Percentiles rank a stretch among this genome's conserved stretches.
Conservation (phyloP, 2,888 invertebrate species). For the Phalangium opilio region DNA sequence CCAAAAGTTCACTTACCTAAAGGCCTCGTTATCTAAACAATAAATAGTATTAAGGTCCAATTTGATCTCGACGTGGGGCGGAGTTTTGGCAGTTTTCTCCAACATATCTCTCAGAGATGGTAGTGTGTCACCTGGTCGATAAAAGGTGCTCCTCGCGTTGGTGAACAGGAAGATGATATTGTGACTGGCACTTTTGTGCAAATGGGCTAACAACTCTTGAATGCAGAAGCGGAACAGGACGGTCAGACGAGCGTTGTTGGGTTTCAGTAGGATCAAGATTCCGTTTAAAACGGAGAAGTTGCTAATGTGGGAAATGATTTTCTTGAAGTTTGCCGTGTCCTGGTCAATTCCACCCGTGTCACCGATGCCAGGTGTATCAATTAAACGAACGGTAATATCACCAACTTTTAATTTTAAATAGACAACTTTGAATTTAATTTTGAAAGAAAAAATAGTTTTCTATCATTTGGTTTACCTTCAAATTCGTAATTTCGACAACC, state of each 20-base stretch:
- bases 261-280: too few relatives aligned
- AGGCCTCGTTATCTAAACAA: too few relatives aligned
- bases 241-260: conserved; percentile 3
- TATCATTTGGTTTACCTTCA: too few relatives aligned
- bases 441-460: too few relatives aligned
- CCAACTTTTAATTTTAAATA: not conserved
- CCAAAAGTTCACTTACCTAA: too few relatives aligned
- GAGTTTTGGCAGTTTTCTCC: not conserved
- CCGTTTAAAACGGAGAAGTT: not conserved
- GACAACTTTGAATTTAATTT: too few relatives aligned
- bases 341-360: conserved; percentile 20
- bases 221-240: conserved; percentile 21
- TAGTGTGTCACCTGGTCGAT: conserved; percentile 10
- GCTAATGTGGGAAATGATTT: conserved; percentile 4
- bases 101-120: conserved; percentile 4
- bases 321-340: conserved; percentile 19
- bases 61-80: too few relatives aligned
- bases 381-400: conserved; percentile 13
- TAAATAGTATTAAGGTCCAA: too few relatives aligned
- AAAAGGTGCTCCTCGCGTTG: conserved; percentile 15
- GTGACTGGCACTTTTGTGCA: conserved; percentile 19
- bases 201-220: conserved; percentile 19
- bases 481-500: too few relatives aligned
- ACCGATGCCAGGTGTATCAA: conserved; percentile 23
- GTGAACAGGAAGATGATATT: conserved; percentile 24